Evolutionary conservation across 2,888 invertebrate genomes (phyloP).

Genomic region (Philaethria dido): DNA sequence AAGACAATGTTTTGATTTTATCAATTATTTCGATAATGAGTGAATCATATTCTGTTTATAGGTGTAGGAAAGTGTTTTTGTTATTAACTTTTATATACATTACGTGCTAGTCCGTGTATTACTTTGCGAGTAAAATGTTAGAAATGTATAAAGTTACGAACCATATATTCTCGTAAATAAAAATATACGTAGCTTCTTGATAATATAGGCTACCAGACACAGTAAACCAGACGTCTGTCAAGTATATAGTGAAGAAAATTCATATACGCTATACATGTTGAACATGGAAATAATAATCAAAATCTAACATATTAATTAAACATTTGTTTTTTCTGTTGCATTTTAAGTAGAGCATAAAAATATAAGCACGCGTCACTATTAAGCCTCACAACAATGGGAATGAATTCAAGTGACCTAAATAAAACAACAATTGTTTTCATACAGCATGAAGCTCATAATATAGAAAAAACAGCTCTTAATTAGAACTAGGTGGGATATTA

Average conservation of each 20-base stretch:
- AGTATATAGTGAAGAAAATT: not conserved
- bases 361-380: slow-evolving; percentile 28
- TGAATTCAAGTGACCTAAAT: slow-evolving; percentile 29
- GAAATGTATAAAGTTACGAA: not conserved
- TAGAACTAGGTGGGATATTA: slow-evolving; percentile 24
- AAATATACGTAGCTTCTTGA: not conserved
- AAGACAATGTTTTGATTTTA: too few relatives aligned
- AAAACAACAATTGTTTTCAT: slow-evolving; percentile 30
- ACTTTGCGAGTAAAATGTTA: not conserved
- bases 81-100: too few relatives aligned
- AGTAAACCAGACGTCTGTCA: not conserved
- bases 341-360: slow-evolving; percentile 25
- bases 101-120: too few relatives aligned
- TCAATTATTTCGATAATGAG: too few relatives aligned
- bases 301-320: not conserved
- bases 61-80: not conserved
- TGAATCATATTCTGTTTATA: not conserved
- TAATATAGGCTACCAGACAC: not conserved
- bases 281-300: not conserved
- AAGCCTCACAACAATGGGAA: slow-evolving; percentile 23
- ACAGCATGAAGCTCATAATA: slow-evolving; percentile 24
- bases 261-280: not conserved
- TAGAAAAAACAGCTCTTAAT: slow-evolving; percentile 26
- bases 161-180: not conserved
- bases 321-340: slow-evolving; percentile 7